Evolutionary conservation across 2,797 vertebrate species (phyloP), one percentile per base, ranked within the genome.

Genomic region (Hypotaenidia philippensis): DNA sequence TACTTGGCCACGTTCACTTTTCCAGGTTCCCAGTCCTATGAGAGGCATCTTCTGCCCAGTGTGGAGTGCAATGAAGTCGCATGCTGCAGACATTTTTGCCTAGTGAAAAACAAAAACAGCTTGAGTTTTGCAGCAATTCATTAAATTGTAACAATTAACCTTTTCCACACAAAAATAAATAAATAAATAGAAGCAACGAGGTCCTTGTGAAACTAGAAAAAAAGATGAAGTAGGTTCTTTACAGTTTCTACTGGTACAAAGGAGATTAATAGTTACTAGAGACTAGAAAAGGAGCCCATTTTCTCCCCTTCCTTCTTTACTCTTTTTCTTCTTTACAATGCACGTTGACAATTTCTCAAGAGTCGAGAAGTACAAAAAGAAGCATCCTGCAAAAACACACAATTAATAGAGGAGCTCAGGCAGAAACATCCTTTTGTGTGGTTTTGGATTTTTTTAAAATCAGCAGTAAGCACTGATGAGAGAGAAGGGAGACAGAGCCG

Each of bases 11-110:
- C 98, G 97, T 25, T 99, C 98, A 96, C 99, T 99, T 94, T 99
- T 99, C 99, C 99, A 99, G 8, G 99, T 99, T 70, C 99, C 99
- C 90, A 99, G 97, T 81, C 99, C 99, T 68, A 99, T 88, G 3
- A 99, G 98, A 66, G 99, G 99, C 98, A 99, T 99, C 98, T 99
- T 99, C 95, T 99, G 98, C 85, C 99, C 99, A 36, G 98, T 99
- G 97, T 98, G 97, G 87, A 99, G 98, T 53, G 97, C 96, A 80
- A 98, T 90, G 53, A 98, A 98, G 84, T 98, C 95, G 0, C 91
- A 87, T 3, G 91, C 87, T 56, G 95, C 57, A 78, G 98, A 98
- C 99, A 99, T 99, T 86, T 94, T 97, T 97, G 81, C 98, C 98
- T 98, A 81, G 83, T 96, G 83, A 68, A 94, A 11, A 96, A 26